phyloP scores from a whole-genome alignment of 2,888 invertebrate species.

The Belgica antarctica region DNA sequence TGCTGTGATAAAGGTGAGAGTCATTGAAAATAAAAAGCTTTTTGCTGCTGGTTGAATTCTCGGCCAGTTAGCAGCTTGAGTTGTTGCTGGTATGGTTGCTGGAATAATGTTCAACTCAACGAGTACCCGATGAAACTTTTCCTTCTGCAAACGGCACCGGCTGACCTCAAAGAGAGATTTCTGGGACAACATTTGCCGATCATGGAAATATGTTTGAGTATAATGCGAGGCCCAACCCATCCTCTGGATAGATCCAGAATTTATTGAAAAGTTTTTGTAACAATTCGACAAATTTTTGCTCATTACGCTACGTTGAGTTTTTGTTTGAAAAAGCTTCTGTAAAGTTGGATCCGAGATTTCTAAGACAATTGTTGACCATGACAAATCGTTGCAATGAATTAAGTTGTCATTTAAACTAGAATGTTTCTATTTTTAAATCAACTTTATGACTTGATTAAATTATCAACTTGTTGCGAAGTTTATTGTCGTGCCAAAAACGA shows the following conservation, averaged over 20 bases:
- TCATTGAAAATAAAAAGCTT: constrained; percentile 5
- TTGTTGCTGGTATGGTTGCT: too few species aligned
- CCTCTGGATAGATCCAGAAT: not conserved
- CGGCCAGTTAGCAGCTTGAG: too few species aligned
- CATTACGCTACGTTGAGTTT: not conserved
- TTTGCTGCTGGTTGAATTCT: too few species aligned
- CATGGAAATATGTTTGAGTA: not conserved
- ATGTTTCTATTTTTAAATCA: constrained; percentile 21
- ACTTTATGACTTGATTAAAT: constrained; percentile 42
- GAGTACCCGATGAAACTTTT: too few species aligned
- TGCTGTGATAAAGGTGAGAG: constrained; percentile 44
- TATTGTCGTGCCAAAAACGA: not conserved
- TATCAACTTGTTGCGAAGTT: not conserved
- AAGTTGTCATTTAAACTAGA: not conserved
- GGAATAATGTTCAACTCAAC: not conserved
- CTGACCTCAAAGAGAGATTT: not conserved
- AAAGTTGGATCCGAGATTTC: not conserved
- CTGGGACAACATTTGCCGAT: not conserved
- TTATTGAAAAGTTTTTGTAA: not conserved
- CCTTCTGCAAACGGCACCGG: not conserved
- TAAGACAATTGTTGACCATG: not conserved
- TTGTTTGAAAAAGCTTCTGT: not conserved
- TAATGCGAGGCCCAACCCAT: constrained; percentile 1
- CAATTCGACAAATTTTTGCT: constrained; percentile 2
- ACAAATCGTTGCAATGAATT: not conserved